Conservation (phyloP, 2,888 invertebrate species). For the Malthinus seriepunctatus region DNA sequence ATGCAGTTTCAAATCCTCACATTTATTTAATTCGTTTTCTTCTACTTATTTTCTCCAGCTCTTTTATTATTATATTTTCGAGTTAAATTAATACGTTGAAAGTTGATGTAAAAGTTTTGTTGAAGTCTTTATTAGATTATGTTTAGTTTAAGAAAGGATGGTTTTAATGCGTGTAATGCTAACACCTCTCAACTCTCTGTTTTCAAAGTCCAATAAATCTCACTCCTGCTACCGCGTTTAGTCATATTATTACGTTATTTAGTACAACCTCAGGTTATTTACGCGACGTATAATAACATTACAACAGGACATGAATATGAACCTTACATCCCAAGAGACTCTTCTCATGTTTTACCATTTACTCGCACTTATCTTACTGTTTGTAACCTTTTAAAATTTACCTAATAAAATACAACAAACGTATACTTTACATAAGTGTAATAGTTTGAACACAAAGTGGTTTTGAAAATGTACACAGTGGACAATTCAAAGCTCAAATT, state of each 20-base stretch:
- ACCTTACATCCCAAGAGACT: slow-evolving; percentile 47
- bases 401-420: slow-evolving; percentile 33
- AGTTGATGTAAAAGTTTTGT: slow-evolving; percentile 5
- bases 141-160: slow-evolving; percentile 33
- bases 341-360: slow-evolving; percentile 48
- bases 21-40: slow-evolving; percentile 10
- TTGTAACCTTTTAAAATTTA: slow-evolving; percentile 44
- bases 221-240: slow-evolving; percentile 44
- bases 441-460: not conserved
- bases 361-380: slow-evolving; percentile 47
- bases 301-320: slow-evolving; percentile 52
- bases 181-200: slow-evolving; percentile 40
- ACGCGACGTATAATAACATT: slow-evolving; percentile 48
- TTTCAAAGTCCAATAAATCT: slow-evolving; percentile 50
- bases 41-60: no score
- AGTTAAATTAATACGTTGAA: no score
- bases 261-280: slow-evolving; percentile 50
- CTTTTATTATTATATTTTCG: no score
- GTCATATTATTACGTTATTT: slow-evolving; percentile 52
- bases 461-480: no score
- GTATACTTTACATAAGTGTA: not conserved
- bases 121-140: slow-evolving; percentile 22
- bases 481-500: no score
- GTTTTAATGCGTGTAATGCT: slow-evolving; percentile 38
- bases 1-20: no score